phyloP scores from a whole-genome alignment of 2,888 invertebrate genomes.

The Drosophila macrothrix region DNA sequence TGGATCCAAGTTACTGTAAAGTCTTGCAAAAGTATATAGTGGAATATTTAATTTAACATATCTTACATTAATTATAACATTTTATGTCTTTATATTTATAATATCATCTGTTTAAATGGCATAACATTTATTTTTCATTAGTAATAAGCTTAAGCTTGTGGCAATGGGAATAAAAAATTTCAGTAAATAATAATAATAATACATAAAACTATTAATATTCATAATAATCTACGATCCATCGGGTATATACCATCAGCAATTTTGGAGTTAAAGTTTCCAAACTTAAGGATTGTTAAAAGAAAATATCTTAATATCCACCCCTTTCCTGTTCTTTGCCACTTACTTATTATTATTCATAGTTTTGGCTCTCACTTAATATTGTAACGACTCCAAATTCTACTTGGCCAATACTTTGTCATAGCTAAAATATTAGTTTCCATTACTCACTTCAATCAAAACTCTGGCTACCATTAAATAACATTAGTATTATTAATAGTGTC shows the following conservation, averaged over 20 bases:
- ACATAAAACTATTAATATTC: accelerated
- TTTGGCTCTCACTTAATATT: background rate
- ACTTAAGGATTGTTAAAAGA: background rate
- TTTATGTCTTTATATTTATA: background rate
- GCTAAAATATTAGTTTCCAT: background rate
- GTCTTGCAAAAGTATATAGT: background rate
- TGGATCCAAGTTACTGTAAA: background rate
- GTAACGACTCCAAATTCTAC: background rate
- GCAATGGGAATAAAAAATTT: background rate
- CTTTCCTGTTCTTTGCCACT: background rate
- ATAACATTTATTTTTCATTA: background rate
- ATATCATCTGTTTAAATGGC: background rate
- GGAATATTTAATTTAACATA: background rate
- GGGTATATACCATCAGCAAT: too few relatives aligned
- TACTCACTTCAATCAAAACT: background rate
- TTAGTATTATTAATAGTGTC: background rate
- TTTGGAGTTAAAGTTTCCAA: background rate
- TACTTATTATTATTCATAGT: background rate
- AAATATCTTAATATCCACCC: too few relatives aligned
- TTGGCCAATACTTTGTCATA: background rate
- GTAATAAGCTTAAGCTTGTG: background rate
- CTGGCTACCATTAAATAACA: background rate
- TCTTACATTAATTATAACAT: background rate
- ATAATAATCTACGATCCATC: background rate
- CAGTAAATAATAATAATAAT: background rate